Evolutionary conservation across 2,797 vertebrate species (phyloP).

Genomic region (Peromyscus nudipes): DNA sequence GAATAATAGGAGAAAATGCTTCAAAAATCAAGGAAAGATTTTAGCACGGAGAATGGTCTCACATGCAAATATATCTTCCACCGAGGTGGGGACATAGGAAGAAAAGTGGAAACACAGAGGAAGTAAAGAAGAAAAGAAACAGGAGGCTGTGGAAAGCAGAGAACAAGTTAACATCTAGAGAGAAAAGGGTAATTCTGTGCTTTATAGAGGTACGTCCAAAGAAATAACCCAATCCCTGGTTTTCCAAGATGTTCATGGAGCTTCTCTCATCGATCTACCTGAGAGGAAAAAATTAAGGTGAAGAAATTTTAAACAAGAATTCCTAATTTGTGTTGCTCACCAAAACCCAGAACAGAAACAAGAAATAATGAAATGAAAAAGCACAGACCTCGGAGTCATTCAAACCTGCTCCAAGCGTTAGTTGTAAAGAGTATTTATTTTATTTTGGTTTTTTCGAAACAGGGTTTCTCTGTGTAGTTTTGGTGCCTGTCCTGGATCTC

Average conservation of each 20-base stretch:
- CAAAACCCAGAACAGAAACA: neutral
- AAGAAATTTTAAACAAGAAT: neutral
- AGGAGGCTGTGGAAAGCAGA: neutral
- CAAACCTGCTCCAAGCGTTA: neutral
- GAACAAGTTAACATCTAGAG: neutral
- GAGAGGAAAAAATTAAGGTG: neutral
- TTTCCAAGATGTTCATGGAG: neutral
- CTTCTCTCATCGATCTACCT: neutral
- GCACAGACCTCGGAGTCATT: neutral
- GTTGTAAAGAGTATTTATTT: neutral
- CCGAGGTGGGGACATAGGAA: neutral
- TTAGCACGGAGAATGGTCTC: neutral
- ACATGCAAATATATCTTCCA: neutral
- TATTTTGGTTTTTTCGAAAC: neutral
- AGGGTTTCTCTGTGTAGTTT: too few species aligned
- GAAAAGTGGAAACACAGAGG: neutral
- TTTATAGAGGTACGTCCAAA: neutral
- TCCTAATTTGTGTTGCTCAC: neutral
- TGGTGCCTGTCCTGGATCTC: neutral
- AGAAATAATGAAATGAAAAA: neutral
- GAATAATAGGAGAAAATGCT: constrained; percentile 1
- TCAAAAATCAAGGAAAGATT: constrained; percentile 15
- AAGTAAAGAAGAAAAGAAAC: constrained; percentile 22
- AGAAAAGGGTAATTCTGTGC: neutral
- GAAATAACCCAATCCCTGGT: neutral